Base-by-base conservation (phyloP, 1,140 invertebrate genomes). In the Protaetia brevitarsis region DNA sequence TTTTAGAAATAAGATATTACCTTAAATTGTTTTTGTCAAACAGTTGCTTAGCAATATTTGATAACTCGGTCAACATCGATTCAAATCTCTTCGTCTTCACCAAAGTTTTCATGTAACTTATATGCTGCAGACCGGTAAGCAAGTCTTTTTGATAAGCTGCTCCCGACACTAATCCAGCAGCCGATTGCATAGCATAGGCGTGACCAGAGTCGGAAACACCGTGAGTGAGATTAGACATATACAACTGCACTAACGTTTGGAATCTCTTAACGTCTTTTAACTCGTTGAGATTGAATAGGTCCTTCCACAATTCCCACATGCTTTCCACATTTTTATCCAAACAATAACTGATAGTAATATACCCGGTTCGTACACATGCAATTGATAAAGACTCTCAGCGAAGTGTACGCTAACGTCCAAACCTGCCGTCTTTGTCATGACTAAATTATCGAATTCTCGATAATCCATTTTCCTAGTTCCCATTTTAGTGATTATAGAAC, bases 131-230 rank as follows among this genome's bases (percentile, higher is more conserved):
- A 0, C 95, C 95, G 19, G 83, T 79, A n/a, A 91, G 79, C 28
- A 80, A 79, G 70, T 96, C 94, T 71, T 88, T 89, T 27, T 82
- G 80, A 72, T 85, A 84, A 11, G 86, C 83, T 5, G 87, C 82
- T 19, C 88, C 84, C 0, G 86, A 90, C 1, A 97, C 83, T 3
- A 90, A 75, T 21, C 88, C 86, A 0, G 87, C 83, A 4, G 94
- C 88, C 61, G 85, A 84, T 58, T 86, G 86, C 88, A 97, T 94
- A 1, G 94, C 94, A 77, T 93, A 97, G 3, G 84, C 75, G 75
- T 97, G 95, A 0, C 95, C 95, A 21, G 82, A 84, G 64, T 90
- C 83, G 3, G 89, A 84, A n/a, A 98, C 84, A n/a, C 91, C 88
- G 66, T 89, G 88, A 0, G 90, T 86, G 64, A 95, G 78, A 71